Percentiles rank a stretch among this genome's conserved stretches.
Conservation (phyloP, 1,140 invertebrate genomes). For the Lordiphosa stackelbergi region DNA sequence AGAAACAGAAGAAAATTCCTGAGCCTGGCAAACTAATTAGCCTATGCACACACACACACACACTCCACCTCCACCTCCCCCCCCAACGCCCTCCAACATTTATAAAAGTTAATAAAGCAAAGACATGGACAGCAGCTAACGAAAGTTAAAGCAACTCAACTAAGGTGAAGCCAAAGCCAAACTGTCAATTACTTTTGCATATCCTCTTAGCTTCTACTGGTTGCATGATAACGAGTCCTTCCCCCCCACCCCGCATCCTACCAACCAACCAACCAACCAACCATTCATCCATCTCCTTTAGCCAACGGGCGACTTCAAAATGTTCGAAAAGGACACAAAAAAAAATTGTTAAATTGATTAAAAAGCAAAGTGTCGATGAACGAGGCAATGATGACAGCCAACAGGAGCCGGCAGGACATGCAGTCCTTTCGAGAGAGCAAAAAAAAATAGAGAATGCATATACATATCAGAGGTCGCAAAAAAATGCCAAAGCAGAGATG, state of each 20-base stretch:
- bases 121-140: constrained; percentile 21
- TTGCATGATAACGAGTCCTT: constrained; percentile 20
- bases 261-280: neutral
- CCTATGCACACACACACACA: constrained; percentile 53
- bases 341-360: constrained; percentile 75
- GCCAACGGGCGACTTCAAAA: constrained; percentile 1
- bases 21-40: constrained; percentile 67
- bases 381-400: constrained; percentile 71
- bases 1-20: constrained; percentile 29
- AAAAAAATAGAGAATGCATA: no score
- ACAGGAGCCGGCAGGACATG: constrained; percentile 12
- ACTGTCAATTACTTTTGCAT: constrained; percentile 71
- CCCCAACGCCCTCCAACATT: constrained; percentile 38
- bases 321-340: constrained; percentile 8
- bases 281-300: neutral
- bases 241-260: neutral
- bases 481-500: constrained; percentile 16
- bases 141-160: constrained; percentile 15
- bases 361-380: constrained; percentile 75
- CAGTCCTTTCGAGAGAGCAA: constrained; percentile 2
- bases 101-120: constrained; percentile 50
- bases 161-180: constrained; percentile 18
- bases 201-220: constrained; percentile 22
- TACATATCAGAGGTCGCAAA: no score
- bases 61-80: neutral